These are phyloP conservation scores for Salvelinus namaycush DNA, from an alignment of 2,113 vertebrate species.

Conservation along the genomic window DNA sequence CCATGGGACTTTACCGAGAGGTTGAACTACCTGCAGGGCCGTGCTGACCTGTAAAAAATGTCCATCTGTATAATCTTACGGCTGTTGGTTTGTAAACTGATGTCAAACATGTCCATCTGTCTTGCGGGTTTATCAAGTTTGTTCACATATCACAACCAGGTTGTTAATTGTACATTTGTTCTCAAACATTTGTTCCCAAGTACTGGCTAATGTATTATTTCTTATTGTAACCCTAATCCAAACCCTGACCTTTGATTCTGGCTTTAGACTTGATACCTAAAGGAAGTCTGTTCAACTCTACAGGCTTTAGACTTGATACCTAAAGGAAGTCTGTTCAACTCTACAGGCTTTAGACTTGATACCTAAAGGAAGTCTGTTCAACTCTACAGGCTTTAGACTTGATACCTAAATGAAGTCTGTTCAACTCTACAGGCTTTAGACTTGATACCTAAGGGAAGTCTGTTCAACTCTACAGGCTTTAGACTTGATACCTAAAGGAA, in stretches of 20 bases:
- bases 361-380: background rate
- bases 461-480: background rate
- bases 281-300: background rate
- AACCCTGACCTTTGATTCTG: background rate
- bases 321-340: background rate
- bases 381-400: background rate
- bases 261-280: background rate
- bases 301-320: background rate
- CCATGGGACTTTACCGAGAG: too few species aligned
- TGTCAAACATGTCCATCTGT: too few species aligned
- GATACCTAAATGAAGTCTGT: background rate
- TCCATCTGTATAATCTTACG: slow-evolving; percentile 8
- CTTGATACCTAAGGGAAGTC: background rate
- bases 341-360: background rate
- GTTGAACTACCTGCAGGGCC: slow-evolving; percentile 17
- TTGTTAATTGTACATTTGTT: too few species aligned
- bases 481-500: background rate
- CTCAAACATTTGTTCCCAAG: background rate
- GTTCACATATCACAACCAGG: too few species aligned
- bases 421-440: background rate
- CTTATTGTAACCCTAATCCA: background rate
- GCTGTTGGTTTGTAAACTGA: too few species aligned
- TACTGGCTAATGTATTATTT: background rate
- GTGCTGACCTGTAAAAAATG: slow-evolving; percentile 23
- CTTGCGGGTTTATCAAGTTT: too few species aligned